phyloP scores from a whole-genome alignment of 2,113 vertebrate species.

The Cephalopterus ornatus region DNA sequence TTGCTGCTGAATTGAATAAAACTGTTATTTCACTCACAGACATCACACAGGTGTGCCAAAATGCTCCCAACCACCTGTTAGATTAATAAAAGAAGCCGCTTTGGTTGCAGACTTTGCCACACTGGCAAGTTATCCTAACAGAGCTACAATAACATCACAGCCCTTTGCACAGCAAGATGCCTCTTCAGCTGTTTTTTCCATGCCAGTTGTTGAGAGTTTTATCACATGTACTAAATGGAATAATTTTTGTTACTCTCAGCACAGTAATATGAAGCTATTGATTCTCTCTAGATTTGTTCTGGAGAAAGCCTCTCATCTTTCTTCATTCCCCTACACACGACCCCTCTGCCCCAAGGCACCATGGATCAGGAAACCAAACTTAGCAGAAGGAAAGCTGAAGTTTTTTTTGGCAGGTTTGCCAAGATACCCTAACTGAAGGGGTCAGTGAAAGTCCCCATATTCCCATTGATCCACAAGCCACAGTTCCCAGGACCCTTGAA shows the following conservation, averaged over 20 bases:
- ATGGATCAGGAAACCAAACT: not conserved
- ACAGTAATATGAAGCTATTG: not conserved
- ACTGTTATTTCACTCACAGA: not conserved
- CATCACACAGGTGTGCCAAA: not conserved
- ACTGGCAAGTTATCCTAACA: not conserved
- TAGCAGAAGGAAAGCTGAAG: conserved; percentile 38
- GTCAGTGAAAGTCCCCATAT: conserved; percentile 31
- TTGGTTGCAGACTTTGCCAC: not conserved
- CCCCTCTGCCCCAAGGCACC: not conserved
- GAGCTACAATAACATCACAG: not conserved
- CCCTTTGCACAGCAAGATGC: not conserved
- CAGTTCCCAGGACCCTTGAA: not conserved
- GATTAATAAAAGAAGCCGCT: not conserved
- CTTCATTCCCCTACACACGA: rapidly evolving
- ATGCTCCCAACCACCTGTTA: not conserved
- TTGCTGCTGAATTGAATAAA: not conserved
- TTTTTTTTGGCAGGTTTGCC: conserved; percentile 7
- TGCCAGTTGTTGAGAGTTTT: not conserved
- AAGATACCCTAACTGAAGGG: conserved; percentile 41
- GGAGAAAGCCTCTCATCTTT: not conserved
- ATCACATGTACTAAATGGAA: not conserved
- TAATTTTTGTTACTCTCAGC: not conserved
- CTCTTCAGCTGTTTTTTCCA: not conserved
- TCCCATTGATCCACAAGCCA: not conserved
- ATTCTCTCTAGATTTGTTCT: not conserved